Evolutionary conservation across 2,797 vertebrate species (phyloP).

Genomic region (Monodelphis domestica): DNA sequence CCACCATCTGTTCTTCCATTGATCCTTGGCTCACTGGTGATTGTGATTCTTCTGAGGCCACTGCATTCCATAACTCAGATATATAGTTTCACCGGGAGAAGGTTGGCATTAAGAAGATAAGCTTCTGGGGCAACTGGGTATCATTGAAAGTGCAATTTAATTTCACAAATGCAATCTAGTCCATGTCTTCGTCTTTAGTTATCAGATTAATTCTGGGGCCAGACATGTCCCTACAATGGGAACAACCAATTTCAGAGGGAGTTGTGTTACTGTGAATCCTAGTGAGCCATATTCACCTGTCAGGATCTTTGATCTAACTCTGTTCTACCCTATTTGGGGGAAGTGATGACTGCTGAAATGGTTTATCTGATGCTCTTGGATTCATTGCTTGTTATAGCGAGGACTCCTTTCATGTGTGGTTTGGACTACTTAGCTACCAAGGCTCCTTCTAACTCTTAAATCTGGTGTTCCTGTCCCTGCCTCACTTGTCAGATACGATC

Average conservation of each 20-base stretch:
- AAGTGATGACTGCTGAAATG: neutral
- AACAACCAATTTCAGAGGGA: neutral
- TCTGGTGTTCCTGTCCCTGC: neutral
- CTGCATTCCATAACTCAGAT: neutral
- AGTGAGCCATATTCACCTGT: neutral
- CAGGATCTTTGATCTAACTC: neutral
- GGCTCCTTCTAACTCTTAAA: neutral
- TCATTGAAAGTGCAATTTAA: neutral
- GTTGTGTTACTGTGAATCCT: neutral
- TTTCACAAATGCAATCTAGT: neutral
- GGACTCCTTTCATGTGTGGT: neutral
- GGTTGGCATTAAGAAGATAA: neutral
- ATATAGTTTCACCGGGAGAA: neutral
- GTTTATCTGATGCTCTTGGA: neutral
- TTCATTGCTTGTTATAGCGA: neutral
- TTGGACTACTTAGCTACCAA: neutral
- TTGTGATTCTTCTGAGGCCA: neutral
- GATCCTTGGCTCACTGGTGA: neutral
- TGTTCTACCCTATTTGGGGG: neutral
- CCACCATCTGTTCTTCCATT: neutral
- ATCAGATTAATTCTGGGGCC: neutral
- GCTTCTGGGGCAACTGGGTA: neutral
- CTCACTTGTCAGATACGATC: neutral
- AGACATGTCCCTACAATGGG: neutral
- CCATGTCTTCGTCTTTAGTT: neutral